Evolutionary conservation across 2,797 vertebrate genomes (phyloP), one percentile per base, ranked within the genome.

Genomic region (Cynopterus sphinx): DNA sequence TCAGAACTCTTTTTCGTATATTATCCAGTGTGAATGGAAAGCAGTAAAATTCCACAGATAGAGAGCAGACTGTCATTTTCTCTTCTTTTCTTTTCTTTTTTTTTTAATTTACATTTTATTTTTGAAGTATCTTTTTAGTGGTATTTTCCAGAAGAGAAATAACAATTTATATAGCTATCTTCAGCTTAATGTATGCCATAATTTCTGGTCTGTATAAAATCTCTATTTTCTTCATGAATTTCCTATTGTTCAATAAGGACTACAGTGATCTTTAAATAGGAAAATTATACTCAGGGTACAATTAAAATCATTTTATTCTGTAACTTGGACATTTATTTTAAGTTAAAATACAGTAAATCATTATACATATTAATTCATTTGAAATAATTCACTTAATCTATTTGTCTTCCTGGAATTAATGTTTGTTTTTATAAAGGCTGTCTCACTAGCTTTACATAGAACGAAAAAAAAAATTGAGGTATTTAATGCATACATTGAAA

Each of bases 41-140:
- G 12, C 6, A 22, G 22, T 39, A 51, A 51, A 75, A 78, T 79
- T 79, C 26, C 31, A 71, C 9, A 43, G 33, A 21, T 26, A 74
- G 17, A 46, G 1, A 91, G 19, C 9, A 75, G 12, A 55, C 2
- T 78, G 6, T 63, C n/a, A 85, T 91, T 53, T 84, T 63, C 67
- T 33, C 82, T 78, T 0, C 7, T 9, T 55, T 55, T 61, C 31
- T 51, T 46, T 77, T 33, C 33, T 33, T 33, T 33, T 33, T 33
- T 73, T 36, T 88, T 70, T 0, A 75, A 46, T 53, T 92, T 79
- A 82, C 79, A 61, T 94, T 94, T 95, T 86, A 83, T 78, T 86
- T 94, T 84, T 43, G 78, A 82, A 74, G 8, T 77, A n/a, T 77
- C 55, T 77, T 87, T 94, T 87, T 78, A 51, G 19, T 61, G 31